These are phyloP conservation scores for Ochotona princeps DNA, from an alignment of 2,113 vertebrate genomes.

Conservation along the genomic window DNA sequence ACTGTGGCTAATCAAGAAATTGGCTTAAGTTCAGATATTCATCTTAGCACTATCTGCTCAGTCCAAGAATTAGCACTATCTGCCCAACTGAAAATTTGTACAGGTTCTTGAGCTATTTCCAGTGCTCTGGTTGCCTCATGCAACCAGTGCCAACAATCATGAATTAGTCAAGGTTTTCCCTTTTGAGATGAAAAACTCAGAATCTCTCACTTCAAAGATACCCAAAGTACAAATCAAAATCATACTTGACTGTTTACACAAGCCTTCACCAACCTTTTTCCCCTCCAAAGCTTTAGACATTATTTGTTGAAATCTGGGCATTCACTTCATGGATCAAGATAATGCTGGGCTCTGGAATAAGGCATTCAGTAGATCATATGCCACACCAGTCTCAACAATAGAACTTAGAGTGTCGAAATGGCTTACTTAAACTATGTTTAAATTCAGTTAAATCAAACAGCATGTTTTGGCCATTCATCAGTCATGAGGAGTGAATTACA, in stretches of 20 bases:
- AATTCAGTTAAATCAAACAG: not conserved
- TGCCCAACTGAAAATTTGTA: not conserved
- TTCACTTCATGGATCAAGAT: not conserved
- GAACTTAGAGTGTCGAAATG: not conserved
- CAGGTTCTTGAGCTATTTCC: too few relatives aligned
- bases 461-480: not conserved
- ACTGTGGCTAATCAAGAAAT: not conserved
- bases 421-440: not conserved
- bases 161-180: not conserved
- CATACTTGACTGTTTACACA: not conserved
- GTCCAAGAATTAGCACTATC: not conserved
- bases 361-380: not conserved
- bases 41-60: not conserved
- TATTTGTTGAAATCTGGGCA: not conserved
- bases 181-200: not conserved
- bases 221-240: not conserved
- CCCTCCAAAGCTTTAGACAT: not conserved
- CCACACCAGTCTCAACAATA: not conserved
- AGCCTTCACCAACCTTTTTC: not conserved
- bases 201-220: not conserved
- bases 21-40: not conserved
- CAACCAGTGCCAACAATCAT: not conserved
- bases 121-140: not conserved
- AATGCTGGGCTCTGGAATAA: not conserved
- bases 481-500: not conserved